phyloP scores from a whole-genome alignment of 2,797 vertebrate species.

The Poecilia picta region DNA sequence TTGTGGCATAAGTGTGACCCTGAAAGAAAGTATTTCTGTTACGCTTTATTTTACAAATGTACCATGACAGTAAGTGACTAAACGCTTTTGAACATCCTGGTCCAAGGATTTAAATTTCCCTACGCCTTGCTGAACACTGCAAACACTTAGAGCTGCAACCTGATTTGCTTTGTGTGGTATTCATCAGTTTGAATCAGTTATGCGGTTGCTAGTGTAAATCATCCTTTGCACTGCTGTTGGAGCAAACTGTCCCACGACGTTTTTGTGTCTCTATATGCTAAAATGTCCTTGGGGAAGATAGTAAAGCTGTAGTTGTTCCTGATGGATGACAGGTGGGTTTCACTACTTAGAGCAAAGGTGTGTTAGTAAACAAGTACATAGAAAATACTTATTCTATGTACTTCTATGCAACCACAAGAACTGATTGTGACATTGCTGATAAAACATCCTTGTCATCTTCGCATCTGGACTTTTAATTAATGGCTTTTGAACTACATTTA shows the following conservation, averaged over 20 bases:
- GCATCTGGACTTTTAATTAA: not conserved
- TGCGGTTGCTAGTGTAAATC: not conserved
- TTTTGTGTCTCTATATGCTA: not conserved
- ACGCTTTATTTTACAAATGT: constrained; percentile 19
- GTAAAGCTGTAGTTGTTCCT: not conserved
- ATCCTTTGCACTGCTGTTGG: not conserved
- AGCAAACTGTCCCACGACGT: not conserved
- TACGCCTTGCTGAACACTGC: not conserved
- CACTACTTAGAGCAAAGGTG: not conserved
- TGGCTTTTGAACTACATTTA: not conserved
- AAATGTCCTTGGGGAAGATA: not conserved
- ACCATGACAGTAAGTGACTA: constrained; percentile 24
- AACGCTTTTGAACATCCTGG: constrained; percentile 7
- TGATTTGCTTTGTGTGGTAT: constrained; percentile 17
- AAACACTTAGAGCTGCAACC: constrained; percentile 7
- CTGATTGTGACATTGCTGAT: not conserved
- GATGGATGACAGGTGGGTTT: not conserved
- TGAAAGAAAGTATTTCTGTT: constrained; percentile 14
- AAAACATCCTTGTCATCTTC: not conserved
- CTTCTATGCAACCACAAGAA: not conserved
- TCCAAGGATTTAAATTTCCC: not conserved
- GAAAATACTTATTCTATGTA: not conserved
- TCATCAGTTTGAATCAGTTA: not conserved
- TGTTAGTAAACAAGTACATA: not conserved
- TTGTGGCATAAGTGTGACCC: constrained; percentile 18